These are phyloP conservation scores for Aricia artaxerxes DNA, from an alignment of 2,888 invertebrate genomes.

Conservation along the genomic window DNA sequence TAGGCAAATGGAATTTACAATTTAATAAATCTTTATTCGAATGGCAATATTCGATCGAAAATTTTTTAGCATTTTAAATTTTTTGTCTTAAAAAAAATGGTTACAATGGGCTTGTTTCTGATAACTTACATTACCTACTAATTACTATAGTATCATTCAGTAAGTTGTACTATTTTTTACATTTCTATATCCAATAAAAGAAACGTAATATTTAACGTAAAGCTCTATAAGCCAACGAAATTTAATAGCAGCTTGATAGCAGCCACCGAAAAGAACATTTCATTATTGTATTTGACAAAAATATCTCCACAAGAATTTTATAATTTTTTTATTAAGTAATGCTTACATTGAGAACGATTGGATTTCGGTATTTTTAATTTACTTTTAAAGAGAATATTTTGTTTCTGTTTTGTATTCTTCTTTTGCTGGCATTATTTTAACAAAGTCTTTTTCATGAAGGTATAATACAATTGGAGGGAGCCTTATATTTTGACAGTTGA, in stretches of 20 bases:
- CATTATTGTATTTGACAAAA: conserved; percentile 11
- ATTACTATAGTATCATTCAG: neutral
- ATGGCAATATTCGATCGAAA: neutral
- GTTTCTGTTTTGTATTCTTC: neutral
- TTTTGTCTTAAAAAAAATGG: neutral
- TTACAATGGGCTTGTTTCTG: neutral
- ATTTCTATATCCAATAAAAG: neutral
- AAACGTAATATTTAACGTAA: neutral
- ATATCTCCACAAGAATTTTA: neutral
- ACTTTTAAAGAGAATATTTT: neutral
- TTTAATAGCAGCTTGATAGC: neutral
- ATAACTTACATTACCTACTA: neutral
- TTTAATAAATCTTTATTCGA: too few relatives aligned
- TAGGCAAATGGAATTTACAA: too few relatives aligned
- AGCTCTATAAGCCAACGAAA: neutral
- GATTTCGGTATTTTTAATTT: conserved; percentile 11
- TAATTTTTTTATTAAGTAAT: conserved; percentile 8
- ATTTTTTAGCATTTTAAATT: neutral
- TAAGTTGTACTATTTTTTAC: neutral
- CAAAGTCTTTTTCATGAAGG: neutral
- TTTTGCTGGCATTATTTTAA: neutral
- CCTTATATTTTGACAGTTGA: too few relatives aligned
- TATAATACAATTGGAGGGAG: too few relatives aligned
- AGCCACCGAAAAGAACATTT: neutral
- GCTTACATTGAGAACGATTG: neutral